Evolutionary conservation across 92 coral and sea anemone genomes (phyloP), one percentile per base, ranked within the genome.

Genomic region (Galaxea fascicularis): DNA sequence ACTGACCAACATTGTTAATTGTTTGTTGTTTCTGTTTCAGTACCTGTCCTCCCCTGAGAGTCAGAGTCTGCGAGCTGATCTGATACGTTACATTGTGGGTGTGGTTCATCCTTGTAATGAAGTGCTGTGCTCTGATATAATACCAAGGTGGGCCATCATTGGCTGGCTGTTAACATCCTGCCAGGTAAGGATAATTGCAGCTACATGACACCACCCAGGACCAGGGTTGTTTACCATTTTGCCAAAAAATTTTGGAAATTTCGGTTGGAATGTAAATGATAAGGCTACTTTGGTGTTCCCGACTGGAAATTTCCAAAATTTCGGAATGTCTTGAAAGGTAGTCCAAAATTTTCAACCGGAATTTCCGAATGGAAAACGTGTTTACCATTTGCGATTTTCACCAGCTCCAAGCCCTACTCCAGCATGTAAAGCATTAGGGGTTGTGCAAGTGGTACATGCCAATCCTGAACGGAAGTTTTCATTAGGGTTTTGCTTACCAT

Each of bases 71-170:
- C 88, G 93, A 20, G 95, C 97, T 20, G 99, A 97, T 82, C 90
- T 97, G 54, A 95, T 97, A 35, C 98, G 99, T 20, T 97, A 94
- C 94, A 97, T 97, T 20, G 95, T 95, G 39, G 99, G 99, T 27
- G 99, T 97, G 21, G 99, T 97, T 15, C 99, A 97, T 85, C 99
- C 99, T 14, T 95, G 95, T 35, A 97, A 97, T 74, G 99, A 97
- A 62, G 95, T 97, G 31, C 87, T 97, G 54, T 90, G 98, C 80
- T 97, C 99, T 74, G 99, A 97, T 66, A 95, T 97, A 76, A 95
- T 93, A 16, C 99, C 96, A 60, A 90, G 99, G 49, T 97, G 99
- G 99, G 98, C 99, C 30, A 92, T 97, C 62, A 97, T 97, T 83
- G 99, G 99, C 68, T 97, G 99, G 99, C 91, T 97, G 44, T 75